These are phyloP conservation scores for Sminthurinus aureus DNA, from an alignment of 2,888 invertebrate species.

Conservation along the genomic window DNA sequence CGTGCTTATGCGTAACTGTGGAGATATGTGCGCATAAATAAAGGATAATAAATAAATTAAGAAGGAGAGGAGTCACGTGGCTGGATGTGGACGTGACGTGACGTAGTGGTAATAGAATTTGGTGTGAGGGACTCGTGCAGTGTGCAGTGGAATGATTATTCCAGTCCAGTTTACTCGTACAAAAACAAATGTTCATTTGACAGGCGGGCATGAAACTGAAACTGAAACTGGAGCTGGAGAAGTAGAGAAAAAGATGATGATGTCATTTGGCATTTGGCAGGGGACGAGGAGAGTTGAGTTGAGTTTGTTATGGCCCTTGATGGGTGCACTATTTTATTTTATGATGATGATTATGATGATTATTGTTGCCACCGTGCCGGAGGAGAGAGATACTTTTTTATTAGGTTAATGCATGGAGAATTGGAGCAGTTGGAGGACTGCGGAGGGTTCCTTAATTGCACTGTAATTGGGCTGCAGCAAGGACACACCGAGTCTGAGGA, in stretches of 20 bases:
- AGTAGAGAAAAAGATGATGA: background rate
- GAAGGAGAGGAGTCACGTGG: background rate
- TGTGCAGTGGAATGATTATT: conserved; percentile 18
- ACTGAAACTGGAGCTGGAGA: background rate
- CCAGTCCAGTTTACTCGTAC: background rate
- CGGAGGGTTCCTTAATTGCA: conserved; percentile 9
- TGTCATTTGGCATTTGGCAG: background rate
- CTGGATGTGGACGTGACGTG: background rate
- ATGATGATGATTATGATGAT: no score
- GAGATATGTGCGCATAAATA: no score
- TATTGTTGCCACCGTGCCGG: conserved; percentile 22
- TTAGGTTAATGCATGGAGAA: conserved; percentile 14
- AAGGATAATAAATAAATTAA: no score
- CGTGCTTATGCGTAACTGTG: no score
- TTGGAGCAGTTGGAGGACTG: background rate
- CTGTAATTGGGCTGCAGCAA: conserved; percentile 12
- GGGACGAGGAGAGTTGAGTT: background rate
- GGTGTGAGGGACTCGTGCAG: conserved; percentile 38
- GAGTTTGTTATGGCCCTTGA: conserved; percentile 30
- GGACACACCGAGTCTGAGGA: conserved; percentile 20
- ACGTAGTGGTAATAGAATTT: background rate
- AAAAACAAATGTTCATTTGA: conserved; percentile 11
- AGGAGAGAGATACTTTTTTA: conserved; percentile 32
- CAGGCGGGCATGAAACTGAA: background rate
- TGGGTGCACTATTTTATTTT: conserved; percentile 15